Percentiles rank a stretch among this genome's conserved stretches.
phyloP scores from a whole-genome alignment of 2,113 vertebrate species.

The Leptocoma aspasia region DNA sequence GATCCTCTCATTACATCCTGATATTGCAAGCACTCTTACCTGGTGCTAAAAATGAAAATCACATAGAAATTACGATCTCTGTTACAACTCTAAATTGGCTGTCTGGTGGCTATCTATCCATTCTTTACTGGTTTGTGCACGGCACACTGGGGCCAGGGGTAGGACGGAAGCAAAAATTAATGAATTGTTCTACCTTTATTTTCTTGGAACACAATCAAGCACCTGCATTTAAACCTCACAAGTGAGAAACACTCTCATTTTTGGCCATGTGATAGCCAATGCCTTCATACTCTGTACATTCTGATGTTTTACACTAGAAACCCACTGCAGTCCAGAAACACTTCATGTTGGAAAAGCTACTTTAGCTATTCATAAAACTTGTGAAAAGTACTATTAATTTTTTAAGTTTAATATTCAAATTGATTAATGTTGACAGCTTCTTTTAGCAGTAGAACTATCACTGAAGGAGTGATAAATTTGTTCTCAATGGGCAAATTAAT shows the following conservation, averaged over 20 bases:
- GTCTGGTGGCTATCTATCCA: neutral
- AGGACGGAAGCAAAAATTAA: neutral
- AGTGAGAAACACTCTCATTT: neutral
- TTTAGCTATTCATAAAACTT: neutral
- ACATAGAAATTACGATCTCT: neutral
- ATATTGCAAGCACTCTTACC: neutral
- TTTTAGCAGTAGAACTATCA: neutral
- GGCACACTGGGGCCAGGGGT: fast-evolving
- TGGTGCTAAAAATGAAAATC: neutral
- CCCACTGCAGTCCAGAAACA: neutral
- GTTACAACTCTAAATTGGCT: neutral
- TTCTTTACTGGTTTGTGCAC: neutral
- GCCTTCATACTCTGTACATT: neutral
- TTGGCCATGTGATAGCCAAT: neutral
- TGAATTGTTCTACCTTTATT: neutral
- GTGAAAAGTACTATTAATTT: neutral
- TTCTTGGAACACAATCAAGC: neutral
- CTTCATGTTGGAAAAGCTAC: neutral
- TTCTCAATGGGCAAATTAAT: neutral
- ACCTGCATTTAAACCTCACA: neutral
- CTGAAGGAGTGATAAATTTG: neutral
- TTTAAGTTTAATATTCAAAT: neutral
- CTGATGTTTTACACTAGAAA: neutral
- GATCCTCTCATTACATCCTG: neutral
- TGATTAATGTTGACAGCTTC: neutral